Evolutionary conservation across 2,888 invertebrate species (phyloP).

Genomic region (Hirtodrosophila confusa): DNA sequence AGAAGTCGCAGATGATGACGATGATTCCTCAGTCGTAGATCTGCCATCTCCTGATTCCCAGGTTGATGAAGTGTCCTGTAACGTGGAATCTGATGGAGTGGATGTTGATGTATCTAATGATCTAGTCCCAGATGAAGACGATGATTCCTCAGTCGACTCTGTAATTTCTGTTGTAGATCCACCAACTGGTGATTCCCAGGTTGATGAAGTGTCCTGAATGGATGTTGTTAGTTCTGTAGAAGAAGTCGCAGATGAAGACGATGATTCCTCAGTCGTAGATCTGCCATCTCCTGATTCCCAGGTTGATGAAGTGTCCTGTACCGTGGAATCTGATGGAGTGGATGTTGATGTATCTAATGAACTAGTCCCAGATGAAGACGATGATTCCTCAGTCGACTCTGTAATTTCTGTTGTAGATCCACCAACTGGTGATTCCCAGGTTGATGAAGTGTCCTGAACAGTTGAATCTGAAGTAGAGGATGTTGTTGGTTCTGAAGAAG

Average conservation of each 20-base stretch:
- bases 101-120: neutral
- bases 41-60: too few relatives aligned
- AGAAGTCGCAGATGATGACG: neutral
- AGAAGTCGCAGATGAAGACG: too few relatives aligned
- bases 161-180: neutral
- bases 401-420: too few relatives aligned
- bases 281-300: neutral
- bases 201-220: neutral
- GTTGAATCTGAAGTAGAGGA: neutral
- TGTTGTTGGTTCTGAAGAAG: neutral
- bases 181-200: neutral
- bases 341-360: neutral
- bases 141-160: neutral
- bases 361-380: neutral
- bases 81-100: too few relatives aligned
- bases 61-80: too few relatives aligned
- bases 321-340: neutral
- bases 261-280: neutral
- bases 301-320: neutral
- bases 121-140: neutral
- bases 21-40: neutral
- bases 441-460: neutral
- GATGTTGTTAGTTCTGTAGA: too few relatives aligned
- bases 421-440: neutral
- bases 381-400: neutral